Evolutionary conservation across 92 coral and sea anemone species (phyloP).

Genomic region (Muricea muricata): DNA sequence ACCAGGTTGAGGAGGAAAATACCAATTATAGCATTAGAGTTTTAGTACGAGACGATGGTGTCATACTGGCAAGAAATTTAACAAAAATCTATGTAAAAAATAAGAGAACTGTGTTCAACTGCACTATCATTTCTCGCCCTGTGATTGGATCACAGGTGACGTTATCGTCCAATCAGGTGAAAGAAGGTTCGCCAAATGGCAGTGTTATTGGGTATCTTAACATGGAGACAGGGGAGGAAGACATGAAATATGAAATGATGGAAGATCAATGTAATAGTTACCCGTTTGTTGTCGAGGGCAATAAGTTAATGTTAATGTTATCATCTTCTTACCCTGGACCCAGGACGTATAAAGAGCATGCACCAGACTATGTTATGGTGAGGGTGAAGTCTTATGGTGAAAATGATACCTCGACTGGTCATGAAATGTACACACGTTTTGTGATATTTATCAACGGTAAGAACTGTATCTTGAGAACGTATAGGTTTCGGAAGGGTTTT

Average conservation of each 20-base stretch:
- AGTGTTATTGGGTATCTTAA: conserved; percentile 13
- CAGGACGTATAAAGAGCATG: background rate
- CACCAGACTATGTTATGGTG: conserved; percentile 20
- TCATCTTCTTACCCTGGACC: background rate
- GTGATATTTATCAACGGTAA: conserved; percentile 25
- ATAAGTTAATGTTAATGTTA: conserved; percentile 18
- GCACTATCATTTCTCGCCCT: conserved; percentile 31
- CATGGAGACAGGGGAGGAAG: background rate
- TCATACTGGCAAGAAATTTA: background rate
- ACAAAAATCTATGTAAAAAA: background rate
- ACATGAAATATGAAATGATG: background rate
- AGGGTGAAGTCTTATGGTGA: background rate
- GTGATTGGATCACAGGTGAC: background rate
- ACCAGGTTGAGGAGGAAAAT: conserved; percentile 9
- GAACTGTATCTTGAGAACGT: background rate
- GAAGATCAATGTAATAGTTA: conserved; percentile 14
- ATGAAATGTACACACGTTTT: background rate
- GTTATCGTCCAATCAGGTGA: conserved; percentile 25
- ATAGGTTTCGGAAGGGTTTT: background rate
- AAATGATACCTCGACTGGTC: background rate
- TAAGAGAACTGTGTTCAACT: background rate
- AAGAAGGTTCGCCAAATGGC: background rate
- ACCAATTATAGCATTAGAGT: background rate
- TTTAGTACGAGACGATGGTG: conserved; percentile 35
- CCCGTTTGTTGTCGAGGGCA: conserved; percentile 24